Percentiles rank a stretch among this genome's conserved stretches.
These are phyloP conservation scores for Masnerella sp. DNA, from an alignment of 2,888 invertebrate genomes.

Conservation along the genomic window DNA sequence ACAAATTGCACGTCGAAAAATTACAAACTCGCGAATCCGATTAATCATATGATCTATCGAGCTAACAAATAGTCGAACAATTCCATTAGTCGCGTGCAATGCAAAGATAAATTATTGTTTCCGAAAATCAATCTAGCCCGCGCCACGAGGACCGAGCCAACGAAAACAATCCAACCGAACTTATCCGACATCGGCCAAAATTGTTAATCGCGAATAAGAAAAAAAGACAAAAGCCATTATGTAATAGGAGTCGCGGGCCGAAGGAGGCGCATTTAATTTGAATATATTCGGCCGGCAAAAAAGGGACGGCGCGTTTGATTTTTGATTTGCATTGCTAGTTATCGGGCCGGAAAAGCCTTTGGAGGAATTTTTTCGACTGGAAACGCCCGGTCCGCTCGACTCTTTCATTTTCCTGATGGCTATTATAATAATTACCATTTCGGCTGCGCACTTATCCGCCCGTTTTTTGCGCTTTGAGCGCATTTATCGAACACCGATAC, in stretches of 20 bases:
- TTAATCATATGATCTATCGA: slow-evolving; percentile 51
- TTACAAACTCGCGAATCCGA: slow-evolving; percentile 11
- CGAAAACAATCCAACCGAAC: slow-evolving; percentile 24
- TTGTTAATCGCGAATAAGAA: slow-evolving; percentile 21
- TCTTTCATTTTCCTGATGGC: slow-evolving; percentile 76
- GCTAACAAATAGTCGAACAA: slow-evolving; percentile 46
- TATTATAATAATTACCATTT: slow-evolving; percentile 69
- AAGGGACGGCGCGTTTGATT: slow-evolving; percentile 70
- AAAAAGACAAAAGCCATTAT: slow-evolving; percentile 13
- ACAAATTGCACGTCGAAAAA: too few relatives aligned
- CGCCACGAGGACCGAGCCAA: too few relatives aligned
- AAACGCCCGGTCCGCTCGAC: slow-evolving; percentile 65
- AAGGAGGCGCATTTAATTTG: slow-evolving; percentile 41
- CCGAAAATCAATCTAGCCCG: slow-evolving; percentile 50
- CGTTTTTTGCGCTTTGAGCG: slow-evolving; percentile 28
- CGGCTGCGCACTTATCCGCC: slow-evolving; percentile 44
- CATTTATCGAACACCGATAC: slow-evolving; percentile 50
- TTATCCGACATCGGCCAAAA: slow-evolving; percentile 8
- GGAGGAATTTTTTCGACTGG: slow-evolving; percentile 74
- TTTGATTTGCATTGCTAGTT: slow-evolving; percentile 73
- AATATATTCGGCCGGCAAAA: slow-evolving; percentile 30
- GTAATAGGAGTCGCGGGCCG: not conserved
- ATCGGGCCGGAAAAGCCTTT: slow-evolving; percentile 72
- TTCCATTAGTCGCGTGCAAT: slow-evolving; percentile 51
- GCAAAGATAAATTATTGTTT: slow-evolving; percentile 49